Evolutionary conservation across 2,113 vertebrate genomes (phyloP).

Genomic region (Xyrauchen texanus): DNA sequence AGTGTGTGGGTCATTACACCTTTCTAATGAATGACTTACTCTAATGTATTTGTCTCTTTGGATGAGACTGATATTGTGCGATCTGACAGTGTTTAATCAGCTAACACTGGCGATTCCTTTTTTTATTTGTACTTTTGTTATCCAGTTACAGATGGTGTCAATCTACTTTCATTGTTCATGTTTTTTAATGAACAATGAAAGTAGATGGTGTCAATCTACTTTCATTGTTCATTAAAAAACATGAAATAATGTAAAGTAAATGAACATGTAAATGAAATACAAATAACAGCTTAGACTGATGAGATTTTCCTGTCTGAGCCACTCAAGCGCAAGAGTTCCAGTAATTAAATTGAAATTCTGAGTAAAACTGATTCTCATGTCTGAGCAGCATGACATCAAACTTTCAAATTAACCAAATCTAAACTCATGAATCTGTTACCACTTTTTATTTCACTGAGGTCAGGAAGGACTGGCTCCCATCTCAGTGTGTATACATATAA

Average conservation of each 20-base stretch:
- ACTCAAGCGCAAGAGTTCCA: background rate
- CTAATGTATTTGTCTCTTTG: background rate
- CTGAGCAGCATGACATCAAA: conserved; percentile 7
- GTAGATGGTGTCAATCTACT: conserved; percentile 6
- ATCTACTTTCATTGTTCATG: too few relatives aligned
- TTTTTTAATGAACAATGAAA: too few relatives aligned
- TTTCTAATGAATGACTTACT: conserved; percentile 12
- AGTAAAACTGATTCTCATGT: background rate
- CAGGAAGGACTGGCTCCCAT: background rate
- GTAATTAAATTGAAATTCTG: conserved; percentile 15
- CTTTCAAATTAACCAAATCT: conserved; percentile 5
- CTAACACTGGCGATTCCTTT: background rate
- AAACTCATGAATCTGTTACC: conserved; percentile 13
- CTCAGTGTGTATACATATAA: background rate
- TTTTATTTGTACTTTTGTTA: background rate
- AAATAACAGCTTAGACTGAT: background rate
- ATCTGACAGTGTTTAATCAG: background rate
- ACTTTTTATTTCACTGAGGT: conserved; percentile 1
- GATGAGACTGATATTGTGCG: conserved; percentile 14
- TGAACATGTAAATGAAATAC: background rate
- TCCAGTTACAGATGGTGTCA: too few relatives aligned
- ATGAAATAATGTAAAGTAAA: conserved; percentile 2
- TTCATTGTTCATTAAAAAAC: conserved; percentile 24
- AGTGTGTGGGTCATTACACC: too few relatives aligned
- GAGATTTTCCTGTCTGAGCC: conserved; percentile 17